Evolutionary conservation across 2,797 vertebrate species (phyloP).

Genomic region (Scyliorhinus canicula): DNA sequence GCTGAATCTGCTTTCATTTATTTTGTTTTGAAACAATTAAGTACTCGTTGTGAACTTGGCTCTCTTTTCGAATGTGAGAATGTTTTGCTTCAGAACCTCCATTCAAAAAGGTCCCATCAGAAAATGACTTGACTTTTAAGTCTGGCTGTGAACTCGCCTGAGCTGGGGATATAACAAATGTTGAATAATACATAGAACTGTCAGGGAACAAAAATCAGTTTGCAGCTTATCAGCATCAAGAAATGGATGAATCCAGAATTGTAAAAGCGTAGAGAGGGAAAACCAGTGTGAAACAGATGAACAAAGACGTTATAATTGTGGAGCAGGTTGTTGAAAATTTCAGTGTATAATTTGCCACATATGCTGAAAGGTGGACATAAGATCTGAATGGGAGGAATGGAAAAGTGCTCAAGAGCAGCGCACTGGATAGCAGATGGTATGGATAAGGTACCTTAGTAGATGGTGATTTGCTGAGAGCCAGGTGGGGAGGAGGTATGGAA

Average conservation of each 20-base stretch:
- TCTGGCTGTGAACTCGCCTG: not conserved
- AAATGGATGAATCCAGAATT: not conserved
- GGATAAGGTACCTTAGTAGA: not conserved
- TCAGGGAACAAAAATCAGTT: not conserved
- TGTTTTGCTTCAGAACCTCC: not conserved
- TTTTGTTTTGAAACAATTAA: conserved; percentile 27
- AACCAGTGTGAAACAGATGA: not conserved
- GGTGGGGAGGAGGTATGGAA: not conserved
- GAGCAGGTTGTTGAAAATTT: not conserved
- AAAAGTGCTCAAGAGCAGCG: not conserved
- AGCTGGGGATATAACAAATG: not conserved
- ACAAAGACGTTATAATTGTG: not conserved
- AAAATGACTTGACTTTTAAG: not conserved
- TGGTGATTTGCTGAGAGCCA: not conserved
- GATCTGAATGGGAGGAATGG: not conserved
- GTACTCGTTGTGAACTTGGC: not conserved
- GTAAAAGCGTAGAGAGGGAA: not conserved
- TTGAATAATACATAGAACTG: not conserved
- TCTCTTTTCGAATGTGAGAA: not conserved
- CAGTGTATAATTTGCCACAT: not conserved
- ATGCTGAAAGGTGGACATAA: not conserved
- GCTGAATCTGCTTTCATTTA: not conserved
- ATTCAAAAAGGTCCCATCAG: not conserved
- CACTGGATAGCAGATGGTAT: not conserved
- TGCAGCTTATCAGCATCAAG: not conserved